phyloP scores from a whole-genome alignment of 2,888 invertebrate species.

The Adineta ricciae region DNA sequence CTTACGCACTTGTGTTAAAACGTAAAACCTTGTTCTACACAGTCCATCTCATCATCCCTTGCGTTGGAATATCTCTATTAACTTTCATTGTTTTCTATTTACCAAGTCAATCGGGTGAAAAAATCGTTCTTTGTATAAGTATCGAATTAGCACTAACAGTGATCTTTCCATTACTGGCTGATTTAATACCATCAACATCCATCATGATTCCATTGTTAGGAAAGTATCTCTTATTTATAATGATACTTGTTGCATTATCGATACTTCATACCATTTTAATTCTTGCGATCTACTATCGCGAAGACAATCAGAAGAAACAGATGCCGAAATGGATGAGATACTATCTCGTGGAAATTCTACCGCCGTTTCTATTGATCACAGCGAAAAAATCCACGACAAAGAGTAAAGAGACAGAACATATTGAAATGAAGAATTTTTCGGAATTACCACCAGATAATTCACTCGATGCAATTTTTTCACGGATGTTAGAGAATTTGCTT shows the following conservation, averaged over 20 bases:
- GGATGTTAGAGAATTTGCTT: not conserved
- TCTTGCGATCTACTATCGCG: slow-evolving; percentile 84
- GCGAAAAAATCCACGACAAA: not conserved
- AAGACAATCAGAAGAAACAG: slow-evolving; percentile 46
- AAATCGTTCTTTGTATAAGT: slow-evolving; percentile 94
- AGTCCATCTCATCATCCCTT: slow-evolving; percentile 54
- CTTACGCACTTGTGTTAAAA: slow-evolving; percentile 87
- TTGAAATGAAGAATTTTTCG: not conserved
- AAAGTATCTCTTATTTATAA: slow-evolving; percentile 88
- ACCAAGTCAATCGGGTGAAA: slow-evolving; percentile 93
- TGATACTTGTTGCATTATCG: slow-evolving; percentile 89
- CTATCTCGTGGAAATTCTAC: slow-evolving; percentile 85
- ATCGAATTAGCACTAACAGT: slow-evolving; percentile 95
- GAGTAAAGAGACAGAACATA: not conserved
- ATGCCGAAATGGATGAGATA: slow-evolving; percentile 94
- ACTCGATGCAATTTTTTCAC: not conserved
- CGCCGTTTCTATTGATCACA: slow-evolving; percentile 54
- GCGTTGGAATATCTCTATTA: slow-evolving; percentile 88
- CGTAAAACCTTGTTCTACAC: slow-evolving; percentile 90
- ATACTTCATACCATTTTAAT: slow-evolving; percentile 94
- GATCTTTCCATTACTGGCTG: slow-evolving; percentile 90
- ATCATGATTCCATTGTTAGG: slow-evolving; percentile 59
- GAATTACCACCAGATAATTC: not conserved
- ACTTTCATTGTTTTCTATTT: slow-evolving; percentile 92
- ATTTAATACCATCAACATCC: slow-evolving; percentile 92